A percentile compares a stretch with the other conserved stretches of the same genome.
Evolutionary conservation across 2,797 vertebrate species (phyloP).

Genomic region (Podargus strigoides): DNA sequence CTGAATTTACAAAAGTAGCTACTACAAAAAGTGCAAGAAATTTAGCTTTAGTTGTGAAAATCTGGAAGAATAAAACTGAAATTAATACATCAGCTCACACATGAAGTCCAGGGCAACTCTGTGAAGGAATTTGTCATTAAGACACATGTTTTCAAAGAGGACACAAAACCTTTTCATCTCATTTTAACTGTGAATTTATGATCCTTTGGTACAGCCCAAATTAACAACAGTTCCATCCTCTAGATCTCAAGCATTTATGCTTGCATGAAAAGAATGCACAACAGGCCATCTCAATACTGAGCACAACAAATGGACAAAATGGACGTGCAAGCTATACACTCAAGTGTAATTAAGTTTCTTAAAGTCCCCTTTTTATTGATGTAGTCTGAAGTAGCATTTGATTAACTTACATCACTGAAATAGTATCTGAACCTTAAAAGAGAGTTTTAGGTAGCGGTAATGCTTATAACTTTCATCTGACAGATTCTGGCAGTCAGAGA

Average conservation of each 20-base stretch:
- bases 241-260: background rate
- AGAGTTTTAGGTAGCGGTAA: background rate
- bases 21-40: background rate
- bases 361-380: background rate
- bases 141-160: background rate
- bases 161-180: background rate
- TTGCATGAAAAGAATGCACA: background rate
- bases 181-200: background rate
- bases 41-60: background rate
- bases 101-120: background rate
- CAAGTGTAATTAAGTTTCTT: background rate
- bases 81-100: background rate
- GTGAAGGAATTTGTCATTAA: background rate
- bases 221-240: background rate
- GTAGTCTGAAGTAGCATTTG: background rate
- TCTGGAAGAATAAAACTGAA: background rate
- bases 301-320: background rate
- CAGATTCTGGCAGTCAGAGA: background rate
- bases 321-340: fast-evolving
- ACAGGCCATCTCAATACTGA: background rate
- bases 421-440: background rate
- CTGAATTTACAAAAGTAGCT: background rate
- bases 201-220: background rate
- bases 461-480: background rate
- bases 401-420: background rate